phyloP scores from a whole-genome alignment of 2,888 invertebrate genomes.

The Rhingia campestris region DNA sequence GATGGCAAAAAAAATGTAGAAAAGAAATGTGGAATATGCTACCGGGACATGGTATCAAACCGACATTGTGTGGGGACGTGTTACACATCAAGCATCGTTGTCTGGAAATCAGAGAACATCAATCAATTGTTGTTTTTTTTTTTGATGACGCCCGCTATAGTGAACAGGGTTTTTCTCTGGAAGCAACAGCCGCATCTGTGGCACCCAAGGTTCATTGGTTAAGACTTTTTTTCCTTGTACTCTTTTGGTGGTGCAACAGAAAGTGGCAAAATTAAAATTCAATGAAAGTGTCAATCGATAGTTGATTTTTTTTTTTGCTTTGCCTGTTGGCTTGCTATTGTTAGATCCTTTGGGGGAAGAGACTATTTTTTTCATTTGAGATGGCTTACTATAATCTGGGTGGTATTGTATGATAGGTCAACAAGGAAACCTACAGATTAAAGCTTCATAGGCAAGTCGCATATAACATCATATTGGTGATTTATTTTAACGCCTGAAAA shows the following conservation, averaged over 20 bases:
- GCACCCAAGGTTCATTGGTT: conserved; percentile 42
- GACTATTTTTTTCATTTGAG: not conserved
- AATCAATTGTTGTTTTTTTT: conserved; percentile 52
- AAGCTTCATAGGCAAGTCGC: too few species aligned
- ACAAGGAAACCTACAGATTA: too few species aligned
- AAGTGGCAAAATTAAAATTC: conserved; percentile 80
- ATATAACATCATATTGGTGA: too few species aligned
- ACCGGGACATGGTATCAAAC: conserved; percentile 33
- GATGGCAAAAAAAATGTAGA: conserved; percentile 35
- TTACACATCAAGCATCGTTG: conserved; percentile 63
- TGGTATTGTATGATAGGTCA: too few species aligned
- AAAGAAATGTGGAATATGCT: conserved; percentile 56
- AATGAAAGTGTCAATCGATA: conserved; percentile 80
- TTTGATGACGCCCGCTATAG: not conserved
- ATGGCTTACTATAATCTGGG: not conserved
- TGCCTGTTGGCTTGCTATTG: not conserved
- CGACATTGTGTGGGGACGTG: conserved; percentile 47
- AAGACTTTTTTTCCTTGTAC: conserved; percentile 10
- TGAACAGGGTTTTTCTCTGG: conserved; percentile 18
- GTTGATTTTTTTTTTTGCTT: conserved; percentile 32
- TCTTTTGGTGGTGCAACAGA: conserved; percentile 10
- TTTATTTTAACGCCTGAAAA: too few species aligned
- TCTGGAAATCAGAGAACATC: conserved; percentile 70
- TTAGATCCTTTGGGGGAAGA: not conserved
- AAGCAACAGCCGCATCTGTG: conserved; percentile 59